These are phyloP conservation scores for Heliconius eleuchia DNA, from an alignment of 1,140 invertebrate genomes.

Conservation along the genomic window DNA sequence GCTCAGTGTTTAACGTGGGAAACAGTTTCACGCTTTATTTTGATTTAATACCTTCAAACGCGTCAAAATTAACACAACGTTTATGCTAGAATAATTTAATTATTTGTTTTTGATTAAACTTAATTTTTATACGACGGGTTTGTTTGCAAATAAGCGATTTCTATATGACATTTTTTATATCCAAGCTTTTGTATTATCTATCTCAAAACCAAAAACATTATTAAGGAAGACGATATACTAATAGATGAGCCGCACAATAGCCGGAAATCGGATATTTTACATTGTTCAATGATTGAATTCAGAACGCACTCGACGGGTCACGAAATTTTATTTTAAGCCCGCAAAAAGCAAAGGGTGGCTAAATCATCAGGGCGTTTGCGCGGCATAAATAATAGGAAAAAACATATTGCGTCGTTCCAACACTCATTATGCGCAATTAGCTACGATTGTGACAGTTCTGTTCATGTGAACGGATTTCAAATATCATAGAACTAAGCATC, in stretches of 20 bases:
- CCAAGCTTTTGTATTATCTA: neutral
- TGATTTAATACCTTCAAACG: constrained; percentile 16
- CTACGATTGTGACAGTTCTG: constrained; percentile 74
- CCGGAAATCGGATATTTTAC: constrained; percentile 76
- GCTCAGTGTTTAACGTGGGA: constrained; percentile 60
- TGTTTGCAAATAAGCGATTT: too few species aligned
- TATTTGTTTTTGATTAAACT: neutral
- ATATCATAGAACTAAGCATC: constrained; percentile 38
- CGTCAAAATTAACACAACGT: neutral
- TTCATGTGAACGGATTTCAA: constrained; percentile 72
- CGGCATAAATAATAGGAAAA: constrained; percentile 76
- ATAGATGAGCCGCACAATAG: constrained; percentile 46
- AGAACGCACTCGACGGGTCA: constrained; percentile 63
- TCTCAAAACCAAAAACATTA: neutral
- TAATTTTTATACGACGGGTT: too few species aligned
- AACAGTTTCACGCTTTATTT: constrained; percentile 38
- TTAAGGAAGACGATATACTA: constrained; percentile 32
- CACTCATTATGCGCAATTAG: constrained; percentile 80
- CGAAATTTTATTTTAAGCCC: constrained; percentile 78
- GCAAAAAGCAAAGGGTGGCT: constrained; percentile 61
- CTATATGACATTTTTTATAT: too few species aligned
- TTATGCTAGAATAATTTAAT: neutral
- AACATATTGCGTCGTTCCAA: constrained; percentile 76
- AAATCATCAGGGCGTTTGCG: constrained; percentile 62
- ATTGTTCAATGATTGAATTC: constrained; percentile 51